Base-by-base conservation (phyloP, 1,140 invertebrate species). In the Leptinotarsa undecemlineata region DNA sequence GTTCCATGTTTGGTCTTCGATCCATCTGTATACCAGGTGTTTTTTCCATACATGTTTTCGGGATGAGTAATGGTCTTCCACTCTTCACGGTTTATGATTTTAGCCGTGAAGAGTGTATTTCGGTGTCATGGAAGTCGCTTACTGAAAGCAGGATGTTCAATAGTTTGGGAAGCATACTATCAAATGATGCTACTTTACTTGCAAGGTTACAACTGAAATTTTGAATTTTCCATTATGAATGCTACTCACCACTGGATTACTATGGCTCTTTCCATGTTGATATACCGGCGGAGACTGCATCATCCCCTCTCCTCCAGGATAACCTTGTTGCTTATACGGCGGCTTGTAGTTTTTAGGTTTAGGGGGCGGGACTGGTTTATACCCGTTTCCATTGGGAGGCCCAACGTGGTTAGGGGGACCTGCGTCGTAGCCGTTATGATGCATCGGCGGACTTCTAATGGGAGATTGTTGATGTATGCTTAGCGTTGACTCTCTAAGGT, bases 291-390 rank as follows among this genome's bases (percentile, higher is more conserved):
- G 82, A 15, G 76, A 74, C 80, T 82, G 81, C 14, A 82, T 71
- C 78, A 82, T 81, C 11, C 81, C 2, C 74, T 82, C 82, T 3
- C 75, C 78, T 26, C 77, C 72, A 26, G 76, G 78, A 47, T 75
- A 75, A 63, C 77, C 75, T 48, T 82, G 80, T 71, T 81, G 80
- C 71, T 83, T 85, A 75, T 90, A 89, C 0, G 94, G 93, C 42
- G 94, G 93, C 19, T 94, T 90, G 82, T 96, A 96, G 85, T 95
- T 95, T 82, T 95, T 95, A 48, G 95, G 95, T 84, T 96, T 96
- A 1, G 95, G 95, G 23, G 95, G 95, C 23, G 95, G 95, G 71
- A 96, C 91, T 0, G 95, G 95, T 83, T 96, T 96, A 85, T 96
- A 96, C 2, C 75, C 72, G 68, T 82, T 82, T 19, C 80, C 82